phyloP scores from a whole-genome alignment of 2,888 invertebrate species.

The Heliconius erato region DNA sequence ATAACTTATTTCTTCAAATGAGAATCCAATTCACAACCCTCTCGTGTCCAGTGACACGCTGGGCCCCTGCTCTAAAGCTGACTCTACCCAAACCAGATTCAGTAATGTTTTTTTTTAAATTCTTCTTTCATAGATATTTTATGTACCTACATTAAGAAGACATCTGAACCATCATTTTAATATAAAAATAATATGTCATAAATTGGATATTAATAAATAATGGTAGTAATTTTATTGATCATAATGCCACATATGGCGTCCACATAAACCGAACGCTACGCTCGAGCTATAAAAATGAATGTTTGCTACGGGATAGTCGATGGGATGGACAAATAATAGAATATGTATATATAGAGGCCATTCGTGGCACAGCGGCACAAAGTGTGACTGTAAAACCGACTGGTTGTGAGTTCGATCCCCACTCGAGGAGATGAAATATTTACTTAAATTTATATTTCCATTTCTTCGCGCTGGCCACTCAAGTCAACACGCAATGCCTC shows the following conservation, averaged over 20 bases:
- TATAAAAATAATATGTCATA: slow-evolving; percentile 29
- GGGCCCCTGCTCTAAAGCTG: not conserved
- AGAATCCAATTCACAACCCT: not conserved
- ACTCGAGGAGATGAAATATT: too few relatives aligned
- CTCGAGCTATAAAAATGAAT: slow-evolving; percentile 42
- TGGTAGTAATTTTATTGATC: slow-evolving; percentile 48
- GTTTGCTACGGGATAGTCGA: slow-evolving; percentile 35
- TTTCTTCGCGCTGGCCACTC: too few relatives aligned
- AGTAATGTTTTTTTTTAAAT: not conserved
- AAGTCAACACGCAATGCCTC: too few relatives aligned
- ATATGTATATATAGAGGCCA: not conserved
- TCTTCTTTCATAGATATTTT: not conserved
- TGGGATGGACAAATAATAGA: slow-evolving; percentile 17
- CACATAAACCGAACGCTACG: slow-evolving; percentile 43
- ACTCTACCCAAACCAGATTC: not conserved
- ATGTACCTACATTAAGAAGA: not conserved
- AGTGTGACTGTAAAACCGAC: too few relatives aligned
- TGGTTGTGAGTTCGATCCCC: too few relatives aligned
- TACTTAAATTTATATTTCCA: too few relatives aligned
- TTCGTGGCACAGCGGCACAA: too few relatives aligned
- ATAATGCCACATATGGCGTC: slow-evolving; percentile 46
- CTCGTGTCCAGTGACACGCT: too few relatives aligned
- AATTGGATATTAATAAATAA: slow-evolving; percentile 44
- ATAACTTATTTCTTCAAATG: not conserved
- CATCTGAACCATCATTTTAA: slow-evolving; percentile 21